Percentiles rank a stretch among this genome's conserved stretches.
These are phyloP conservation scores for Macropus fuliginosus DNA, from an alignment of 2,797 vertebrate genomes.

Conservation along the genomic window DNA sequence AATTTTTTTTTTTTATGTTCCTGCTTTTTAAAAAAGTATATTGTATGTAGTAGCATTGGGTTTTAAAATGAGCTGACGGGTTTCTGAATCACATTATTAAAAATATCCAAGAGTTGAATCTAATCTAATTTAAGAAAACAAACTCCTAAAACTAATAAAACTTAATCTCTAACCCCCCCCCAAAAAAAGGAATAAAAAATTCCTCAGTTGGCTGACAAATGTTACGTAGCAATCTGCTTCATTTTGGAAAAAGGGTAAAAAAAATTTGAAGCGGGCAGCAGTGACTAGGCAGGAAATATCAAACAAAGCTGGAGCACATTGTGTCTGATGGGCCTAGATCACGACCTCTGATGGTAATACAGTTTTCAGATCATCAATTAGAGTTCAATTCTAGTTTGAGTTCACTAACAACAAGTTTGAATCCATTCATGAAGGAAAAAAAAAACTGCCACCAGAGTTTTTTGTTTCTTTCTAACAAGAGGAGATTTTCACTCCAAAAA, in stretches of 20 bases:
- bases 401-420: neutral
- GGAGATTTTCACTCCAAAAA: neutral
- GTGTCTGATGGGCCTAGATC: neutral
- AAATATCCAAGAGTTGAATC: slow-evolving; percentile 27
- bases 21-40: slow-evolving; percentile 26
- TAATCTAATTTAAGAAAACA: neutral
- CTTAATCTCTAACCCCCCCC: neutral
- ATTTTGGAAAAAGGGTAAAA: slow-evolving; percentile 21
- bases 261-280: neutral
- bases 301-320: neutral
- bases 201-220: slow-evolving; percentile 39
- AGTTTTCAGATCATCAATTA: neutral
- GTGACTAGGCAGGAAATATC: neutral
- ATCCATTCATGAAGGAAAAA: neutral
- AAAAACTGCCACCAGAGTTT: neutral
- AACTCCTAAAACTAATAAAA: slow-evolving; percentile 9
- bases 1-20: neutral
- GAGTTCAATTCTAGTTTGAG: neutral
- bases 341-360: neutral
- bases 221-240: neutral
- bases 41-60: slow-evolving; percentile 1
- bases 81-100: slow-evolving; percentile 27
- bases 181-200: slow-evolving; percentile 23
- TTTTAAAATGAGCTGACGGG: slow-evolving; percentile 39
- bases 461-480: neutral